phyloP scores from a whole-genome alignment of 2,888 invertebrate species.

The Merodon equestris region DNA sequence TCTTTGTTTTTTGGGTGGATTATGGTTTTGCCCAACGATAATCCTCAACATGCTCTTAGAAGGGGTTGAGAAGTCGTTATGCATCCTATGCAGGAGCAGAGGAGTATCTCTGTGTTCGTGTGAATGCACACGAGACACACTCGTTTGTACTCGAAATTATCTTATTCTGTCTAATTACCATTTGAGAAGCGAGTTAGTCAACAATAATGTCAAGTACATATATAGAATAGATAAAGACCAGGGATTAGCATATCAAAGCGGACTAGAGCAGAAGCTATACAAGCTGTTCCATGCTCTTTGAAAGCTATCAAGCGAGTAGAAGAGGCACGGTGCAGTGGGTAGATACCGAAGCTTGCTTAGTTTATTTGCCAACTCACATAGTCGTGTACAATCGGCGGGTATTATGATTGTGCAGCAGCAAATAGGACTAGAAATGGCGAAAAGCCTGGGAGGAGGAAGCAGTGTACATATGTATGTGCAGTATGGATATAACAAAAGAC shows the following conservation, averaged over 20 bases:
- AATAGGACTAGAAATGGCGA: constrained; percentile 30
- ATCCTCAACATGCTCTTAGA: constrained; percentile 6
- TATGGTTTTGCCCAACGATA: constrained; percentile 28
- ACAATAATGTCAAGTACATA: constrained; percentile 67
- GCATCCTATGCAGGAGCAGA: constrained; percentile 27
- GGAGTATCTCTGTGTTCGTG: constrained; percentile 22
- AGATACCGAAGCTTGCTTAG: constrained; percentile 36
- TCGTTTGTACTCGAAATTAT: constrained; percentile 65
- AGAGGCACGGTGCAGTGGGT: neutral
- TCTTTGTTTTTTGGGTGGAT: constrained; percentile 61
- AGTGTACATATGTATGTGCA: constrained; percentile 2
- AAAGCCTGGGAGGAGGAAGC: constrained; percentile 26
- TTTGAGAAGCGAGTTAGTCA: constrained; percentile 67
- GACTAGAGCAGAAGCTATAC: constrained; percentile 35
- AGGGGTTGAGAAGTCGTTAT: constrained; percentile 41
- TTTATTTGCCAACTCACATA: constrained; percentile 63
- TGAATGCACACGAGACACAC: constrained; percentile 51
- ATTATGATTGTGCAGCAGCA: constrained; percentile 66
- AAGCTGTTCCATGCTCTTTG: too few species aligned
- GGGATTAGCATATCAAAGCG: constrained; percentile 68
- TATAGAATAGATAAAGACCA: constrained; percentile 54
- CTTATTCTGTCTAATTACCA: constrained; percentile 68
- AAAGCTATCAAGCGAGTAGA: neutral
- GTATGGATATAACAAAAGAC: constrained; percentile 61
- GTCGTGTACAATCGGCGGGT: constrained; percentile 64